Base-by-base conservation (phyloP, 2,113 vertebrate species). In the Bubo bubo region DNA sequence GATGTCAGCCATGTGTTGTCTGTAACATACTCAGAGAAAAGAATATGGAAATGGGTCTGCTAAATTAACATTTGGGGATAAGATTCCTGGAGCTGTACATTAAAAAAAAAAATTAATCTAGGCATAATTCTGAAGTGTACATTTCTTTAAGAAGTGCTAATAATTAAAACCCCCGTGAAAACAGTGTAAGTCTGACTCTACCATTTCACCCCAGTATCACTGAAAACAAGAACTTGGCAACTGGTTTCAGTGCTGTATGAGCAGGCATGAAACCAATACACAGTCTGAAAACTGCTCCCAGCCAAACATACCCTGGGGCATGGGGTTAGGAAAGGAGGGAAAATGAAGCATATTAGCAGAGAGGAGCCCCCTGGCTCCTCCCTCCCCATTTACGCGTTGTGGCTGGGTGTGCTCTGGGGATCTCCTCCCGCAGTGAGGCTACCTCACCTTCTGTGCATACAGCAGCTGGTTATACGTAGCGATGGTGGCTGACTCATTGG, bases 381-480 rank as follows among this genome's bases (percentile, higher is more conserved):
- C 27, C 21, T 86, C 43, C 28, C 34, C 5, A 1, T 53, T 58
- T 71, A 12, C 0, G 39, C 5, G 1, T 35, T 10, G 30, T 1
- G 24, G 24, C 17, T 67, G 4, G 0, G 13, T 35, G 7, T 2
- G 7, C 4, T 41, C 5, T 2, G 3, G 22, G 37, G 18, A 14
- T 68, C 14, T 68, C 28, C 14, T 88, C 21, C 37, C 2, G 3
- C 41, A 0, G 43, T 11, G 39, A 49, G 28, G 23, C 14, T 49
- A 3, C 59, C 88, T 95, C 88, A 99, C 99, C 99, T 99, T 98
- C 97, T 99, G 99, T 9, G 99, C 99, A 0, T 99, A 99, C 66
- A 98, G 97, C 68, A 99, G 98, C 98, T 99, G 99, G 71, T 62
- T 98, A 74, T 99, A 99, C 0, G 99, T 99, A 4, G 99, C 99